phyloP scores from a whole-genome alignment of 2,888 invertebrate species.

The Phengaris arion region DNA sequence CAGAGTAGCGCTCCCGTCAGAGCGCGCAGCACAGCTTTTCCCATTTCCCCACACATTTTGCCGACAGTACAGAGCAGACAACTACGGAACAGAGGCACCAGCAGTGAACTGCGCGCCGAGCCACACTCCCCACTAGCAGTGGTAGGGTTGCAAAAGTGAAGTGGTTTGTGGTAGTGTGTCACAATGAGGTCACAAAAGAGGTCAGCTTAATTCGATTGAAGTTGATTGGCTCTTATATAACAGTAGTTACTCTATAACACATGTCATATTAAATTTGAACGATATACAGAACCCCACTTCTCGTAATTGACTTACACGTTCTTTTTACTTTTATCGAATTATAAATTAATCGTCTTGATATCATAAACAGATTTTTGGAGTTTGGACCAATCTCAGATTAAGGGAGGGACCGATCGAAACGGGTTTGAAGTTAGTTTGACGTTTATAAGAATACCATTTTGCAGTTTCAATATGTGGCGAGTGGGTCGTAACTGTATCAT shows the following conservation, averaged over 20 bases:
- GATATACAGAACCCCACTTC: too few species aligned
- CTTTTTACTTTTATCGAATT: too few species aligned
- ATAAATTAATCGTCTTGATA: too few species aligned
- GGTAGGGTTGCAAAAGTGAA: conserved; percentile 25
- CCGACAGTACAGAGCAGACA: conserved; percentile 25
- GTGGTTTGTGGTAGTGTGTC: not conserved
- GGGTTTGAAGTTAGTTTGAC: too few species aligned
- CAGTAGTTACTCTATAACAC: not conserved
- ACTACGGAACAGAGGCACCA: not conserved
- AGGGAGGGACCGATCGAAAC: too few species aligned
- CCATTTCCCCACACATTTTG: conserved; percentile 75
- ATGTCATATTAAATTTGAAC: too few species aligned
- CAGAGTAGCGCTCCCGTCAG: conserved; percentile 70
- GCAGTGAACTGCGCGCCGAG: not conserved
- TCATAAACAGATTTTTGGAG: too few species aligned
- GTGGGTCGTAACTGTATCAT: too few species aligned
- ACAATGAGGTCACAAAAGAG: not conserved
- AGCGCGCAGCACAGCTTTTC: conserved; percentile 70
- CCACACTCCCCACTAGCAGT: not conserved
- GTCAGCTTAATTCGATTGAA: not conserved
- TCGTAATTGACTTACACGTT: too few species aligned
- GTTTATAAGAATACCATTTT: too few species aligned
- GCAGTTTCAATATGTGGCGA: too few species aligned
- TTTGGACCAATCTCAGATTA: too few species aligned
- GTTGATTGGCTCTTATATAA: conserved; percentile 3